Conservation (phyloP, 92 coral and sea anemone genomes). For the Parazoanthus swiftii region DNA sequence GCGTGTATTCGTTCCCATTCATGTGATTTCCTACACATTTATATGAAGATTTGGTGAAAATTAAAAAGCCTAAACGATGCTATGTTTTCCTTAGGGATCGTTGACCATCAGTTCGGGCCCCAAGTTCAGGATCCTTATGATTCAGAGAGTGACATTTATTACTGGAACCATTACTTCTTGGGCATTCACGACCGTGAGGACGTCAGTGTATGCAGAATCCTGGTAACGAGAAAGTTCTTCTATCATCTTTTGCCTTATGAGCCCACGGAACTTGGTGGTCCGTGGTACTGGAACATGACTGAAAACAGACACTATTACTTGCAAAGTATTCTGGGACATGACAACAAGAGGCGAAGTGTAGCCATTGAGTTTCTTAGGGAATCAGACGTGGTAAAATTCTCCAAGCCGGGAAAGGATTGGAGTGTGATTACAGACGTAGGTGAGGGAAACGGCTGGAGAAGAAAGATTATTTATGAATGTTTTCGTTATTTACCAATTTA, state of each 20-base stretch:
- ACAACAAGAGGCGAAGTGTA: constrained; percentile 9
- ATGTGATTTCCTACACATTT: too few relatives aligned
- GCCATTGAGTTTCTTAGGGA: constrained; percentile 26
- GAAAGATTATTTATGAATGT: background rate
- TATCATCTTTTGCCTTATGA: constrained; percentile 35
- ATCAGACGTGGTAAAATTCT: constrained; percentile 7
- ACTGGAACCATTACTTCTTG: constrained; percentile 35
- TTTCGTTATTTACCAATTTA: too few relatives aligned
- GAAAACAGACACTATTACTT: constrained; percentile 30
- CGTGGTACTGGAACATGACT: constrained; percentile 42
- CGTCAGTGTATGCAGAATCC: constrained; percentile 16
- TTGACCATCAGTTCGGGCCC: constrained; percentile 27
- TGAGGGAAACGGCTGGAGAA: background rate
- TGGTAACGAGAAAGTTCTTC: constrained; percentile 24
- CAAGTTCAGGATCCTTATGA: constrained; percentile 21
- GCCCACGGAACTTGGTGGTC: constrained; percentile 46
- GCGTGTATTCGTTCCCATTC: too few relatives aligned
- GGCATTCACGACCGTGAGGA: constrained; percentile 31
- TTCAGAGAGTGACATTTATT: constrained; percentile 32
- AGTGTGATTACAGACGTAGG: constrained; percentile 37
- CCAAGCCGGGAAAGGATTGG: constrained; percentile 35
- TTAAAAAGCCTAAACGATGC: background rate
- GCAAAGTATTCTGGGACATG: constrained; percentile 28
- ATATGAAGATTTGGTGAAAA: background rate
- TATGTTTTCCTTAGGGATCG: constrained; percentile 6